A percentile compares a stretch with the other conserved stretches of the same genome.
These are phyloP conservation scores for Procambarus clarkii DNA, from an alignment of 1,140 invertebrate genomes.

Conservation along the genomic window DNA sequence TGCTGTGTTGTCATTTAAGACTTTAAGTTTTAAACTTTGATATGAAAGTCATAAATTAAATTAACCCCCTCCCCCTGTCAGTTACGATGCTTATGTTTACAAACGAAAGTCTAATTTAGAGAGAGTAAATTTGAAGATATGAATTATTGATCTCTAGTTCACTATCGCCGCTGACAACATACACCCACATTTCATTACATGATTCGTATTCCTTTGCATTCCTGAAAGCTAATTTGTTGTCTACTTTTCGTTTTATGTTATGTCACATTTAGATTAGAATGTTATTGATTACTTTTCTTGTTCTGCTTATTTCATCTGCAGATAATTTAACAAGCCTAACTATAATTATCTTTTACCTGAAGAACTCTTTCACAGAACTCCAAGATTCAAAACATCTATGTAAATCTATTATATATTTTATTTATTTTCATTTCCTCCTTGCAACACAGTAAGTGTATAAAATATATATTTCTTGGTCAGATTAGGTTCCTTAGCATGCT, in stretches of 20 bases:
- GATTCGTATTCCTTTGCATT: conserved; percentile 9
- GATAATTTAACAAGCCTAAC: not conserved
- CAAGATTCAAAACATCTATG: not conserved
- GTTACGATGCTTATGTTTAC: not conserved
- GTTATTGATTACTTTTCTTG: not conserved
- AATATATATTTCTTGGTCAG: not conserved
- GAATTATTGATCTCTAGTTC: not conserved
- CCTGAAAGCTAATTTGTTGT: not conserved
- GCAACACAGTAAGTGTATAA: not conserved
- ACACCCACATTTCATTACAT: conserved; percentile 22
- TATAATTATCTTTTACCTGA: not conserved
- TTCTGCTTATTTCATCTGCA: not conserved
- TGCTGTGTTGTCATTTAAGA: not conserved
- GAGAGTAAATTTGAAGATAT: not conserved
- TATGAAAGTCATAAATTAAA: too few species aligned
- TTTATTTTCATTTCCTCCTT: not conserved
- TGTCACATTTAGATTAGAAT: not conserved
- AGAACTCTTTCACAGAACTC: not conserved
- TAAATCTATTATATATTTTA: not conserved
- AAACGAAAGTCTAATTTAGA: not conserved
- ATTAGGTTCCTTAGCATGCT: not conserved
- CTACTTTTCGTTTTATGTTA: not conserved
- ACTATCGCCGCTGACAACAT: not conserved
- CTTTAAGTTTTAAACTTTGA: too few species aligned
- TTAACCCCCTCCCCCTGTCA: not conserved